Evolutionary conservation across 1,140 invertebrate species (phyloP).

Genomic region (Heliconius hermathena): DNA sequence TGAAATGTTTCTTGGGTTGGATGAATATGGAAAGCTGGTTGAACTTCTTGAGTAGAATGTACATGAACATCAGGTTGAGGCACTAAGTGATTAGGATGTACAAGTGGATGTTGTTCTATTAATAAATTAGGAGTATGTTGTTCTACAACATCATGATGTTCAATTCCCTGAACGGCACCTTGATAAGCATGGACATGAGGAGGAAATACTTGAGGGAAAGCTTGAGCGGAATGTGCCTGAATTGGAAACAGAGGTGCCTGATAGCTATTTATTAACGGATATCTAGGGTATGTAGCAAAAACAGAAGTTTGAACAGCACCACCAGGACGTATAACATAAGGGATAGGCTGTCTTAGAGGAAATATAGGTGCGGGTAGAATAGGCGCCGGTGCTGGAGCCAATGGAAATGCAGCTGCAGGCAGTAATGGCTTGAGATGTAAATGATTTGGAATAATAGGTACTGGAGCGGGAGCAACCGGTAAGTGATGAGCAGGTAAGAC

Average conservation of each 20-base stretch:
- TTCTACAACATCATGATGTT: slow-evolving; percentile 53
- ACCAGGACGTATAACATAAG: slow-evolving; percentile 71
- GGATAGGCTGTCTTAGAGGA: slow-evolving; percentile 52
- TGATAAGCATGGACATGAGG: slow-evolving; percentile 60
- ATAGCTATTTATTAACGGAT: slow-evolving; percentile 65
- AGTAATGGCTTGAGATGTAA: slow-evolving; percentile 45
- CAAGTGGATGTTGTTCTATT: slow-evolving; percentile 46
- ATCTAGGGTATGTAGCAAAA: slow-evolving; percentile 75
- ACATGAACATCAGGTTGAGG: slow-evolving; percentile 13
- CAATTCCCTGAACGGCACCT: slow-evolving; percentile 50
- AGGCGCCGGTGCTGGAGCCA: slow-evolving; percentile 44
- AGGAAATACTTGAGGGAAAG: slow-evolving; percentile 50
- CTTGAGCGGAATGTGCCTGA: slow-evolving; percentile 36
- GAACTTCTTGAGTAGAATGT: slow-evolving; percentile 26
- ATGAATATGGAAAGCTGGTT: slow-evolving; percentile 32
- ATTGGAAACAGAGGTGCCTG: slow-evolving; percentile 57
- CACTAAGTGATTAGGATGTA: slow-evolving; percentile 1
- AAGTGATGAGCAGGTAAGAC: slow-evolving; percentile 48
- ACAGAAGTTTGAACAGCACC: slow-evolving; percentile 72
- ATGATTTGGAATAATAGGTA: slow-evolving; percentile 47
- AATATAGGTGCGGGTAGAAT: slow-evolving; percentile 47
- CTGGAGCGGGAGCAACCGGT: slow-evolving; percentile 48
- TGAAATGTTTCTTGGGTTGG: slow-evolving; percentile 35
- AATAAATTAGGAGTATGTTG: slow-evolving; percentile 46
- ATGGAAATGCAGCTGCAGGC: slow-evolving; percentile 49